Conservation (phyloP, 2,888 invertebrate genomes). For the Seladonia tumulorum region DNA sequence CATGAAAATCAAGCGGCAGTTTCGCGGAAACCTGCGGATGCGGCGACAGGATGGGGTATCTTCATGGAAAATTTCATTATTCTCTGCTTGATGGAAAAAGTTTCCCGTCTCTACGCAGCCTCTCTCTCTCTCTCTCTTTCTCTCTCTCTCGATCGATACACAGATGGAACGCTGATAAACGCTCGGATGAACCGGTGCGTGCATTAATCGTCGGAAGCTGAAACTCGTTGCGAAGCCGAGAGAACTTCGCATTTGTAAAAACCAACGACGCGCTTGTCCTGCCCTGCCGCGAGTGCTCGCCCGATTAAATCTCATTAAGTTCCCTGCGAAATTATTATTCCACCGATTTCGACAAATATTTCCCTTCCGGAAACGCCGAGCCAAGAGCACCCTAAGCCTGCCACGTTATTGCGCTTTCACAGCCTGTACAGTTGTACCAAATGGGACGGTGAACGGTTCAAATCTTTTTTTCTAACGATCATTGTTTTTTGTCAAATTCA, state of each 20-base stretch:
- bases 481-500: too few relatives aligned
- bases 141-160: conserved; percentile 54
- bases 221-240: conserved; percentile 37
- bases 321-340: neutral
- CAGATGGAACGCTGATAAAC: conserved; percentile 63
- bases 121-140: neutral
- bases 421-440: neutral
- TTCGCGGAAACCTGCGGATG: conserved; percentile 20
- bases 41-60: conserved; percentile 36
- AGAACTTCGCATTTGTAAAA: conserved; percentile 45
- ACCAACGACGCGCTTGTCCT: conserved; percentile 19
- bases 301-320: conserved; percentile 19
- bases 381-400: neutral
- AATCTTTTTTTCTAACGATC: too few relatives aligned
- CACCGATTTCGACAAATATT: conserved; percentile 15
- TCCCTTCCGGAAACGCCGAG: neutral
- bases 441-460: too few relatives aligned
- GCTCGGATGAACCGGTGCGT: conserved; percentile 42
- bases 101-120: conserved; percentile 52
- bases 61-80: conserved; percentile 65
- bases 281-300: neutral
- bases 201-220: conserved; percentile 48
- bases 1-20: conserved; percentile 1
- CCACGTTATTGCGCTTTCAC: neutral
- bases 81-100: conserved; percentile 67